Conservation (phyloP, 1,140 invertebrate species). For the Drosophila ogumai region DNA sequence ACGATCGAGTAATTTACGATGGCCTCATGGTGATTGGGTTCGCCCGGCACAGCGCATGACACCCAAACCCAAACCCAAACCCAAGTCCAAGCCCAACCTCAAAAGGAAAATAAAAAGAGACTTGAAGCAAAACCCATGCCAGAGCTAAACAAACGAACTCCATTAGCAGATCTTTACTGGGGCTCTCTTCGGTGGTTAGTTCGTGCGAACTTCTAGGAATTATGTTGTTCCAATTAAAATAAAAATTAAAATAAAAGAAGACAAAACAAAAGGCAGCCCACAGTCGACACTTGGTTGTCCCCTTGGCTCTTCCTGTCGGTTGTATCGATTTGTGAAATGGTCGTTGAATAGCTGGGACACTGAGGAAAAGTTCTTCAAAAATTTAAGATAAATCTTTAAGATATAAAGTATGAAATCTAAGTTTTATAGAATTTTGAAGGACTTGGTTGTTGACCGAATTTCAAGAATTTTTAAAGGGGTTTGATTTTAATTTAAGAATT, state of each 20-base stretch:
- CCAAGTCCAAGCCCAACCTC: constrained; percentile 24
- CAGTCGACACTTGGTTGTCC: constrained; percentile 65
- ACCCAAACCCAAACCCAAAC: constrained; percentile 43
- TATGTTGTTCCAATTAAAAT: constrained; percentile 85
- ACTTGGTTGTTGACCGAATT: too few relatives aligned
- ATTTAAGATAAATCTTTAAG: neutral
- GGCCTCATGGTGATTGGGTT: constrained; percentile 74
- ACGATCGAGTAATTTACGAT: constrained; percentile 84
- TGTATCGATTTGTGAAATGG: constrained; percentile 84
- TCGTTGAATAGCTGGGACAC: constrained; percentile 57
- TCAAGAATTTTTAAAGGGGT: neutral
- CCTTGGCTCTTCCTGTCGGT: constrained; percentile 52
- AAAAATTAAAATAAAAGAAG: constrained; percentile 82
- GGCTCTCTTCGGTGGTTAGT: constrained; percentile 53
- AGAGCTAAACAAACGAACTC: constrained; percentile 72
- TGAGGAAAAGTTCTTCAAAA: neutral
- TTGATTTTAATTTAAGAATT: neutral
- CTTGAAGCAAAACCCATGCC: constrained; percentile 11
- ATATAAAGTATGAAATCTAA: neutral
- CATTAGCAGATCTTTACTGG: constrained; percentile 73
- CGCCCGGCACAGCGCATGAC: constrained; percentile 62
- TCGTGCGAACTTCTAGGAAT: constrained; percentile 84
- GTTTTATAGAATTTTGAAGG: too few relatives aligned
- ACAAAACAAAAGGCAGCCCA: constrained; percentile 41
- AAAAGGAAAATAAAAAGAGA: constrained; percentile 11